phyloP scores from a whole-genome alignment of 2,113 vertebrate species.

The Crotalus helleri region DNA sequence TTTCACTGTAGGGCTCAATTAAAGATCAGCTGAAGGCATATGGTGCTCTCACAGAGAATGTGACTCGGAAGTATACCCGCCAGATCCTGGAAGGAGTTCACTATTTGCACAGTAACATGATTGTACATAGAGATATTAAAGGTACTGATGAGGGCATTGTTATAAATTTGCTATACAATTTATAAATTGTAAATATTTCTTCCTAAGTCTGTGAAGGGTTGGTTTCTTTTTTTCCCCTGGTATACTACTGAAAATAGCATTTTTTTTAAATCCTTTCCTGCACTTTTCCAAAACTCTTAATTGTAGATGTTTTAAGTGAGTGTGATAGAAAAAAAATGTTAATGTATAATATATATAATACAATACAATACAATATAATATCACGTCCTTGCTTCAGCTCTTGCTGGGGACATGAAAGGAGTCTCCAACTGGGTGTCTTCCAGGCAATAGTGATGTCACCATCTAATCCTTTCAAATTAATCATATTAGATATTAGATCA shows the following conservation, averaged over 20 bases:
- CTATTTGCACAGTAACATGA: constrained; percentile 99
- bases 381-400: too few relatives aligned
- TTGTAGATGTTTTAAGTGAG: not conserved
- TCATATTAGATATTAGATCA: too few relatives aligned
- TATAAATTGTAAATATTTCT: not conserved
- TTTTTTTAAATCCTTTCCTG: not conserved
- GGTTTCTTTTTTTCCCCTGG: not conserved
- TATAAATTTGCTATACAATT: not conserved
- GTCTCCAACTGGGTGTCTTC: too few relatives aligned
- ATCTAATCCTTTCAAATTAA: too few relatives aligned
- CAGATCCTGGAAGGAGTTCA: constrained; percentile 98
- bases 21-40: constrained; percentile 98
- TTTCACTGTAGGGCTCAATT: constrained; percentile 85
- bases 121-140: constrained; percentile 99
- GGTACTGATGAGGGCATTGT: constrained; percentile 68
- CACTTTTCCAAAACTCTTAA: not conserved
- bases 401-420: too few relatives aligned
- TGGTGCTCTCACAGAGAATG: constrained; percentile 94
- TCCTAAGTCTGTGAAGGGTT: not conserved
- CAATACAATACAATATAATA: too few relatives aligned
- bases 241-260: not conserved
- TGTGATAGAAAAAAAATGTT: not conserved
- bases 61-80: constrained; percentile 93
- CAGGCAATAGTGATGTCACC: too few relatives aligned
- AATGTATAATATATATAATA: too few relatives aligned